Evolutionary conservation across 1,140 invertebrate genomes (phyloP).

Genomic region (Steinernema feltiae): DNA sequence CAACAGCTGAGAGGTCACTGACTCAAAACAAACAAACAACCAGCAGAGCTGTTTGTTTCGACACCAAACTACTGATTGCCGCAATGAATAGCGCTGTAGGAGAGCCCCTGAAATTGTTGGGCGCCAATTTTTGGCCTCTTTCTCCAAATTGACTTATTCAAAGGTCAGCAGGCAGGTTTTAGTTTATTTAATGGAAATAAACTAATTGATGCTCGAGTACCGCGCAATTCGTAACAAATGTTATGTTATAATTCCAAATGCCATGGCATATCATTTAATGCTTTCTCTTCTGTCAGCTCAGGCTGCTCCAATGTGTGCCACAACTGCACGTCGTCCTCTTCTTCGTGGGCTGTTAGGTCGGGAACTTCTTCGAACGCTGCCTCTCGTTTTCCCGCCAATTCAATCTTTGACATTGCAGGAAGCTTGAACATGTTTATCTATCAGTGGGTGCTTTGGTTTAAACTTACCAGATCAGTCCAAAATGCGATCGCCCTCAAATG

Average conservation of each 20-base stretch:
- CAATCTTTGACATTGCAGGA: background rate
- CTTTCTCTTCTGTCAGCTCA: conserved; percentile 6
- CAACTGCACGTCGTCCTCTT: conserved; percentile 1
- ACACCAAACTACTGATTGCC: too few species aligned
- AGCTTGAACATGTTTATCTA: background rate
- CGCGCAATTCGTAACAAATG: background rate
- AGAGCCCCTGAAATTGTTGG: too few species aligned
- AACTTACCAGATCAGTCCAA: background rate
- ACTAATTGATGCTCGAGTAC: background rate
- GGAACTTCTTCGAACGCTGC: background rate
- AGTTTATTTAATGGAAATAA: too few species aligned
- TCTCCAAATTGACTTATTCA: too few species aligned
- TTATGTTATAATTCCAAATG: background rate
- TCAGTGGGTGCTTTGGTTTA: background rate
- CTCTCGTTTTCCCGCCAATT: background rate
- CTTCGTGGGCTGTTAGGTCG: background rate
- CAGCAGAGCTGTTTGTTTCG: too few species aligned
- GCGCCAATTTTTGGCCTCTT: too few species aligned
- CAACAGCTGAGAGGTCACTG: too few species aligned
- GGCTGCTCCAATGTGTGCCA: background rate
- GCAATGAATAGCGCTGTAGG: too few species aligned
- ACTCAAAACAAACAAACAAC: too few species aligned
- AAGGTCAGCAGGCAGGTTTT: too few species aligned
- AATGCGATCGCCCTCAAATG: background rate
- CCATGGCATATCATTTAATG: background rate